Conservation (phyloP, 2,888 invertebrate genomes). For the Chironomus riparius region DNA sequence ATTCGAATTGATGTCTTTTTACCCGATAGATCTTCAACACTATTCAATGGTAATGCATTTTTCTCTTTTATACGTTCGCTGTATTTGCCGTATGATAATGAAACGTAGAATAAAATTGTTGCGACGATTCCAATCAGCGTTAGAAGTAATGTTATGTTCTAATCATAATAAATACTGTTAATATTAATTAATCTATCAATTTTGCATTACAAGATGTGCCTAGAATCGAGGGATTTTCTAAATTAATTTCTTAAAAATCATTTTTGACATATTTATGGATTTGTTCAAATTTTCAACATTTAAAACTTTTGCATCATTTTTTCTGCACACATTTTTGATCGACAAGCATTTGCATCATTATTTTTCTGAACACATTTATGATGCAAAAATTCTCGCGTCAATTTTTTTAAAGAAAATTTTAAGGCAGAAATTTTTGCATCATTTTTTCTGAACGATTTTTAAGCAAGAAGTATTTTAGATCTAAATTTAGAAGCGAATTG, state of each 20-base stretch:
- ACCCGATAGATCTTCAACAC: neutral
- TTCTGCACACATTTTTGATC: no score
- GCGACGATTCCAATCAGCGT: conserved; percentile 55
- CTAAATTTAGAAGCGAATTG: no score
- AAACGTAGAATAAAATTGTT: conserved; percentile 60
- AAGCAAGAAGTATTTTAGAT: no score
- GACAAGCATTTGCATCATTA: no score
- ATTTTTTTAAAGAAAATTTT: no score
- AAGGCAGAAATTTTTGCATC: no score
- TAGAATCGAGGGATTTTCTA: neutral
- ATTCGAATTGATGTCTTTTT: neutral
- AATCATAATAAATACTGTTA: neutral
- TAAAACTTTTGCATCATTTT: no score
- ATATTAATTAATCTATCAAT: neutral
- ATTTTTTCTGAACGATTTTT: no score
- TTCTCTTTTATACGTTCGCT: conserved; percentile 37
- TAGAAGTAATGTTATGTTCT: conserved; percentile 35
- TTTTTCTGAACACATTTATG: no score
- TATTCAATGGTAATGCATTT: conserved; percentile 23
- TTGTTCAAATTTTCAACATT: no score
- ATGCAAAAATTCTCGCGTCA: no score
- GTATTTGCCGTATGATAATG: conserved; percentile 40
- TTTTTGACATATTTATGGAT: neutral
- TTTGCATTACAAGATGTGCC: neutral
- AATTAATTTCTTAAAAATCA: no score